phyloP scores from a whole-genome alignment of 2,113 vertebrate species.

The Cygnus buccinator region DNA sequence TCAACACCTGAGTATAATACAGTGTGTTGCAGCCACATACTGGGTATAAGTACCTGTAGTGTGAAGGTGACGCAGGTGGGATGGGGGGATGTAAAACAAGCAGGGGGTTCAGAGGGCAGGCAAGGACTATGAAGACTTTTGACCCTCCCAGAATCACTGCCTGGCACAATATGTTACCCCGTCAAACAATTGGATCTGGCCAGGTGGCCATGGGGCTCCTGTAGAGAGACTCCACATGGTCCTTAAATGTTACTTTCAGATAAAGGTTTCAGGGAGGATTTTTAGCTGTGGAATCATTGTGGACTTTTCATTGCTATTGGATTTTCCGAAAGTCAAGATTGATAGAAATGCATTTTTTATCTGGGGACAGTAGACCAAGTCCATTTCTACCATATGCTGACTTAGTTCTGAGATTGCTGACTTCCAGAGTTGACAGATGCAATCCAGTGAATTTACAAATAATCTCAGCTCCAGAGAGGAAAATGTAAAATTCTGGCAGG shows the following conservation, averaged over 20 bases:
- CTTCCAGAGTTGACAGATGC: neutral
- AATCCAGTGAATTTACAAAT: neutral
- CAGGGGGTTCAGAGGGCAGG: neutral
- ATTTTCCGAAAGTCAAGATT: neutral
- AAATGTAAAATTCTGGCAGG: neutral
- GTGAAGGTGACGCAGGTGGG: neutral
- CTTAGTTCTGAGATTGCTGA: neutral
- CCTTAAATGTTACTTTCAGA: neutral
- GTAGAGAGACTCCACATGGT: neutral
- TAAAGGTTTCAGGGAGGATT: neutral
- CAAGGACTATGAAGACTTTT: neutral
- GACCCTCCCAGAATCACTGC: neutral
- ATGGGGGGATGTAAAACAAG: neutral
- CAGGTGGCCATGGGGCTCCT: neutral
- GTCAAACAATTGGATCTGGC: neutral
- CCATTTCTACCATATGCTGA: neutral
- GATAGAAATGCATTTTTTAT: neutral
- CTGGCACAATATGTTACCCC: rapidly evolving
- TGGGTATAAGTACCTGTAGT: neutral
- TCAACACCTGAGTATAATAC: neutral
- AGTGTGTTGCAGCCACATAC: neutral
- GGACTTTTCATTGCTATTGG: neutral
- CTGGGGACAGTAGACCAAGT: neutral
- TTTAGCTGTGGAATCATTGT: neutral
- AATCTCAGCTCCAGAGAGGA: neutral